A percentile compares a stretch with the other conserved stretches of the same genome.
Conservation (phyloP, 2,113 vertebrate species). For the Acrocephalus arundinaceus region DNA sequence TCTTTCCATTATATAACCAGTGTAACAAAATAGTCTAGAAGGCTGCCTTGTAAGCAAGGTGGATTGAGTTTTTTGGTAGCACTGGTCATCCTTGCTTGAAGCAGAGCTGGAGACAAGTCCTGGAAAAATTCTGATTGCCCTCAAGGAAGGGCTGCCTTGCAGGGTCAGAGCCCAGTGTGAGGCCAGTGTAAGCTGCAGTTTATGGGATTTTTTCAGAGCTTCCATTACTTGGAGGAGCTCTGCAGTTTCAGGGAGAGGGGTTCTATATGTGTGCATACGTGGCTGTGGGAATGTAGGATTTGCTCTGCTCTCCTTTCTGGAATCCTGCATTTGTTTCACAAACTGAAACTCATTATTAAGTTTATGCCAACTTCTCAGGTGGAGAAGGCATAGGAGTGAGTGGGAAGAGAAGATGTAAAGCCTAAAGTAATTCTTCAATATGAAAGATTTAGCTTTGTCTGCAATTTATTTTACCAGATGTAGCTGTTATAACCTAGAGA, state of each 20-base stretch:
- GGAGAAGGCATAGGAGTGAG: not conserved
- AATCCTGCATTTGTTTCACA: not conserved
- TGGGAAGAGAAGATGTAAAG: rapidly evolving
- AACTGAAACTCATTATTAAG: not conserved
- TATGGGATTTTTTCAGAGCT: not conserved
- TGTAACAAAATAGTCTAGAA: not conserved
- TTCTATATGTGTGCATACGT: rapidly evolving
- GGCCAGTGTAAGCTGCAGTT: not conserved
- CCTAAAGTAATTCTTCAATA: not conserved
- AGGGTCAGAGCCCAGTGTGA: not conserved
- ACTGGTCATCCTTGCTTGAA: not conserved
- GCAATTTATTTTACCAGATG: not conserved
- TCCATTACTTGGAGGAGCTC: not conserved
- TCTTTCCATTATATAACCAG: not conserved
- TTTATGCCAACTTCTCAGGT: rapidly evolving
- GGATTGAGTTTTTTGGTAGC: not conserved
- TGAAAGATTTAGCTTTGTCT: not conserved
- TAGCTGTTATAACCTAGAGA: not conserved
- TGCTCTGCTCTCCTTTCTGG: rapidly evolving
- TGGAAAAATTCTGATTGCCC: not conserved
- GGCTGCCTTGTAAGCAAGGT: not conserved
- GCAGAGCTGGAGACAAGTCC: not conserved
- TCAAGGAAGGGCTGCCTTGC: too few species aligned
- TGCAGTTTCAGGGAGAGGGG: not conserved
- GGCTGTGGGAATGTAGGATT: not conserved